A percentile compares a stretch with the other conserved stretches of the same genome.
Evolutionary conservation across 2,797 vertebrate genomes (phyloP).

Genomic region (Hyperoplus immaculatus): DNA sequence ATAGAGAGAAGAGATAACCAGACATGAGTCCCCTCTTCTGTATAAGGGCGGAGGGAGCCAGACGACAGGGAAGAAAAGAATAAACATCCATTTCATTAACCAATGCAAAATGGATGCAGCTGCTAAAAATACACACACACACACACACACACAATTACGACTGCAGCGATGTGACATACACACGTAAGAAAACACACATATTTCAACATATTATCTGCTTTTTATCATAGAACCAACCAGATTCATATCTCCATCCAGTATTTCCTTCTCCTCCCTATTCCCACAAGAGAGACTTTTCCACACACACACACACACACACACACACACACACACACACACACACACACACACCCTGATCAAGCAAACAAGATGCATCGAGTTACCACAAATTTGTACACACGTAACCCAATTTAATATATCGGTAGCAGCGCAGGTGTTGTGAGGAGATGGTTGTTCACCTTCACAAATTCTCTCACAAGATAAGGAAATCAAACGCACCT

Average conservation of each 20-base stretch:
- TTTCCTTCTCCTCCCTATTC: constrained; percentile 46
- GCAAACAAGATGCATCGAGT: constrained; percentile 28
- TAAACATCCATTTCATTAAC: constrained; percentile 26
- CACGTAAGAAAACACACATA: neutral
- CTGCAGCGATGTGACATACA: neutral
- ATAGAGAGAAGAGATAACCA: constrained; percentile 48
- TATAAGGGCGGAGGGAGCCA: constrained; percentile 19
- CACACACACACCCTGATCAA: neutral
- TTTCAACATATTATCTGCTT: neutral
- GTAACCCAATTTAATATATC: neutral
- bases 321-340: too few relatives aligned
- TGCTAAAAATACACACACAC: neutral
- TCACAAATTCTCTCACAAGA: neutral
- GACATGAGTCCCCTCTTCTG: constrained; percentile 28
- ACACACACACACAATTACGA: neutral
- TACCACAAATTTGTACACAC: constrained; percentile 3
- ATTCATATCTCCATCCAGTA: constrained; percentile 59
- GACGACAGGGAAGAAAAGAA: neutral
- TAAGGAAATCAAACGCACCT: neutral
- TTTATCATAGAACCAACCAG: constrained; percentile 38
- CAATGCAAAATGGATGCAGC: neutral
- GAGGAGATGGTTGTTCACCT: constrained; percentile 19
- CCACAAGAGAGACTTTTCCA: neutral
- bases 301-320: neutral
- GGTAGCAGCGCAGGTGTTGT: neutral